Evolutionary conservation across 2,113 vertebrate genomes (phyloP).

Genomic region (Phyllopteryx taeniolatus): DNA sequence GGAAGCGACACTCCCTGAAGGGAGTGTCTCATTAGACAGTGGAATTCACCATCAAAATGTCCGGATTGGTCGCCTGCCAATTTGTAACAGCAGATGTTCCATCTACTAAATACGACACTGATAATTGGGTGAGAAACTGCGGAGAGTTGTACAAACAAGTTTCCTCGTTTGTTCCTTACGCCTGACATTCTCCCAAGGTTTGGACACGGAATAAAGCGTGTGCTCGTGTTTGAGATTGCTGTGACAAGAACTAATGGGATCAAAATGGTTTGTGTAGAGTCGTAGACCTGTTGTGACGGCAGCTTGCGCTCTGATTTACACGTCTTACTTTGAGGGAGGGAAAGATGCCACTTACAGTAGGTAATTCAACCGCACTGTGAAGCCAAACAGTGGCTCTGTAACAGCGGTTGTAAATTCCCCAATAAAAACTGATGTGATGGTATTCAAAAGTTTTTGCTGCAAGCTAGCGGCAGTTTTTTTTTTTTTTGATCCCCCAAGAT

Average conservation of each 20-base stretch:
- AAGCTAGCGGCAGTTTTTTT: background rate
- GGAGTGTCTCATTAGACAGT: conserved; percentile 47
- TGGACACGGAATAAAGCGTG: conserved; percentile 21
- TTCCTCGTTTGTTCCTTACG: conserved; percentile 31
- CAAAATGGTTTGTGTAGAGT: conserved; percentile 7
- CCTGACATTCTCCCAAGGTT: conserved; percentile 4
- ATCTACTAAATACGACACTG: conserved; percentile 37
- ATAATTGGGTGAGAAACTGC: conserved; percentile 52
- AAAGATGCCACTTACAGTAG: conserved; percentile 28
- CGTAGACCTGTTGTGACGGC: background rate
- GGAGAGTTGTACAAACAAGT: conserved; percentile 28
- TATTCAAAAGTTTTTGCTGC: background rate
- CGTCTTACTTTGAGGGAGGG: background rate
- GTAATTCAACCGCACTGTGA: background rate
- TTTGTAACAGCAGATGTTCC: conserved; percentile 56
- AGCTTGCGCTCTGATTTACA: conserved; percentile 2
- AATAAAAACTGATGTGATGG: background rate
- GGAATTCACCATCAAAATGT: conserved; percentile 39
- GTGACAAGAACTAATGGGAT: conserved; percentile 21
- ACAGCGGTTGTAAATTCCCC: background rate
- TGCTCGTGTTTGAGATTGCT: conserved; percentile 5
- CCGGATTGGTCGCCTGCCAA: conserved; percentile 58
- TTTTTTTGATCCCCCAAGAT: background rate
- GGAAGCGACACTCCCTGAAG: conserved; percentile 9
- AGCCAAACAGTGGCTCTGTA: background rate